Base-by-base conservation (phyloP, 2,113 vertebrate species). In the Centrocercus urophasianus region DNA sequence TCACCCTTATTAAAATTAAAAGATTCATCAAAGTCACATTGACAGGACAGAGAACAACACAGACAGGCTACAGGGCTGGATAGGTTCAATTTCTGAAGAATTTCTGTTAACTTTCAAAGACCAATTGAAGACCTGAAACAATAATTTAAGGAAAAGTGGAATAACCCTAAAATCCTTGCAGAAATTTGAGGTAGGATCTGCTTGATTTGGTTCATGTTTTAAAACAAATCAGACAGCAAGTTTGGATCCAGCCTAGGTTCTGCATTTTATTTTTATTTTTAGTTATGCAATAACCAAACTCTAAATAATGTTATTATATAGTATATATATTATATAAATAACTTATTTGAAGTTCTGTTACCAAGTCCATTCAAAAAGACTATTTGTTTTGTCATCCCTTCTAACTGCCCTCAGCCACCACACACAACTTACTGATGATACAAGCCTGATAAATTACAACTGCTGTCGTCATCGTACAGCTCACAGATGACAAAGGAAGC, bases 401-500 rank as follows among this genome's bases (percentile, higher is more conserved):
- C 40, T 66, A 77, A 60, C 17, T 40, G 42, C 36, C 4, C 18
- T 85, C 65, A 87, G 69, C 27, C 40, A 92, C 77, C 13, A 64
- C 3, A 57, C 8, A 67, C 18, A 38, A 30, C 16, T 64, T 86
- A 91, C 24, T 0, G 0, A 28, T 60, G 13, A 73, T 16, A 25
- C 5, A 42, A 76, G 80, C 10, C 19, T 38, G 21, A 59, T 8
- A 3, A 91, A 76, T 54, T 76, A 73, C 30, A 69, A 57, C 47
- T 78, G 70, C 28, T 91, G 95, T 64, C 32, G 47, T 65, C 71
- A 82, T 11, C 30, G 8, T 12, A 25, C 32, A 67, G 57, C 64
- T 76, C 54, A 45, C 34, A 94, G 83, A 89, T 42, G 75, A 83
- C 79, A 83, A 76, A 70, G n/a, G 20, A 88, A 45, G 76, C 5